A percentile compares a stretch with the other conserved stretches of the same genome.
These are phyloP conservation scores for Potorous gilbertii DNA, from an alignment of 2,797 vertebrate species.

Conservation along the genomic window DNA sequence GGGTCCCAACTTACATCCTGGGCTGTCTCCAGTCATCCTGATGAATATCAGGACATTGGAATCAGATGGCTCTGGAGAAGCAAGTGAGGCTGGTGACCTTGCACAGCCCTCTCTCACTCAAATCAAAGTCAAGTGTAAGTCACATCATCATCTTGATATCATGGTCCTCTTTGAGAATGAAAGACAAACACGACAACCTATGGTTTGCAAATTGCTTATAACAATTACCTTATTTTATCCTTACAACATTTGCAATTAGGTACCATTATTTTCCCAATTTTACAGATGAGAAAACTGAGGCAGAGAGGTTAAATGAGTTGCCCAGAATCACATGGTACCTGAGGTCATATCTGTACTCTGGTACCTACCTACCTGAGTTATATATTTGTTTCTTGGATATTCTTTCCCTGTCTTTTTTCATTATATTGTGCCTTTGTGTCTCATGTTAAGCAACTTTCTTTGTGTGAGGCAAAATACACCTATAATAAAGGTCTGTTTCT, in stretches of 20 bases:
- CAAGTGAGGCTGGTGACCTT: no score
- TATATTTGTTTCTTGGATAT: neutral
- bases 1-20: no score
- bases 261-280: neutral
- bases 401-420: neutral
- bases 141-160: no score
- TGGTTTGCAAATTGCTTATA: neutral
- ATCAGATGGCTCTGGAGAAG: no score
- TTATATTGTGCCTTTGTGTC: neutral
- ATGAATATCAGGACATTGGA: no score
- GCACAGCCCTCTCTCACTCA: no score
- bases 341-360: neutral
- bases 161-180: no score
- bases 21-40: no score
- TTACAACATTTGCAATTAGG: neutral
- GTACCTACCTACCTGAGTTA: neutral
- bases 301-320: neutral
- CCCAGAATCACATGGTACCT: neutral
- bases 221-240: neutral
- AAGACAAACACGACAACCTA: neutral
- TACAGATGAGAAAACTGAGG: neutral
- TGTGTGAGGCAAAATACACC: neutral
- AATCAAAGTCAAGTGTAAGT: no score
- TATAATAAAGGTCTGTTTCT: neutral
- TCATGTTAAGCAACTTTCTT: neutral